Evolutionary conservation across 2,113 vertebrate genomes (phyloP), one percentile per base, ranked within the genome.

Genomic region (Tiliqua scincoides): DNA sequence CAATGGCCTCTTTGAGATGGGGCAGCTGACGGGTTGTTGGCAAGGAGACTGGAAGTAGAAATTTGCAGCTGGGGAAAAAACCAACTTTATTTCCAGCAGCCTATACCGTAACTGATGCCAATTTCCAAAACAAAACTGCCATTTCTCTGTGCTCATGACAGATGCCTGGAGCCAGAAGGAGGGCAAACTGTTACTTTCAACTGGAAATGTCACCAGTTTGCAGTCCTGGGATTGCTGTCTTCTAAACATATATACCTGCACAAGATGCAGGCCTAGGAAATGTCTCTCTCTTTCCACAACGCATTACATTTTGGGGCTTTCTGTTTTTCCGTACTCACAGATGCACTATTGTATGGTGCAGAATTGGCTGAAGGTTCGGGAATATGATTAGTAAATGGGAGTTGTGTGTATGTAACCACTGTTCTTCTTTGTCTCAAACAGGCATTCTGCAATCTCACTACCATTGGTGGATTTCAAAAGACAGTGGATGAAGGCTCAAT

Each of bases 71-170:
- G 95, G 92, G 93, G 88, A 84, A 92, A 87, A 92, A 89, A 92
- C 87, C 93, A 93, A 93, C 94, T 95, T 95, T 93, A 94, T 94
- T 95, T 97, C 96, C 96, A 97, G 94, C 95, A 94, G 95, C 43
- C 88, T 89, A 94, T 72, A 87, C 82, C 63, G 88, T 85, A 82
- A 84, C 0, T 87, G 88, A 89, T 95, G 96, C 96, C 96, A 97
- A 95, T 94, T 96, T 96, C 95, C 95, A 95, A 96, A 96, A 96
- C 96, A 97, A 94, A 95, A 96, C 96, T 91, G 94, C 95, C 89
- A 86, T 96, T 96, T 96, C 96, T 96, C 94, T 88, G 89, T 88
- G 40, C 92, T 89, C 87, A 85, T 86, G 85, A 92, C 92, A 95
- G 95, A 95, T 96, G 96, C 94, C 95, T 95, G 94, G 95, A 94